phyloP scores from a whole-genome alignment of 2,888 invertebrate genomes.

The Spodoptera picta region DNA sequence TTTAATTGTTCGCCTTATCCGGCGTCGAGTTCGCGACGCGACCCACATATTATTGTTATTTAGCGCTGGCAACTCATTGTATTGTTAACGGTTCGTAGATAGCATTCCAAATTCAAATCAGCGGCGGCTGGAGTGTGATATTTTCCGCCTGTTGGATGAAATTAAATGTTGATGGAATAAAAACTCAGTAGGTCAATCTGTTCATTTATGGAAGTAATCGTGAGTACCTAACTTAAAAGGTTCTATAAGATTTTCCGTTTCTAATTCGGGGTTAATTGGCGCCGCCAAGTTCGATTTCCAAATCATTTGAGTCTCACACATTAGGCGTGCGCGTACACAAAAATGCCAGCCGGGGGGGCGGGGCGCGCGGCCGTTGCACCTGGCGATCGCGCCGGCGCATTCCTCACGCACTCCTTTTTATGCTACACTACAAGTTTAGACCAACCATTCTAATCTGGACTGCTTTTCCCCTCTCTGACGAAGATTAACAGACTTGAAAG shows the following conservation, averaged over 20 bases:
- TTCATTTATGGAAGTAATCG: conserved; percentile 38
- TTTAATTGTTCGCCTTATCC: conserved; percentile 81
- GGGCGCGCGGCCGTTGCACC: conserved; percentile 86
- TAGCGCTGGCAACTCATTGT: conserved; percentile 79
- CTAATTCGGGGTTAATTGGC: conserved; percentile 59
- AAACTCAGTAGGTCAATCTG: conserved; percentile 39
- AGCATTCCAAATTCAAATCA: conserved; percentile 70
- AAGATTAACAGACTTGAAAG: conserved; percentile 65
- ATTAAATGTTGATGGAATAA: conserved; percentile 40
- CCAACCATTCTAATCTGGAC: conserved; percentile 74
- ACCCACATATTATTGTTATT: conserved; percentile 83
- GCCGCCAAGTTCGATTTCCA: conserved; percentile 68
- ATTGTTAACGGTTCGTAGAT: conserved; percentile 78
- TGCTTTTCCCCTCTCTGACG: conserved; percentile 56
- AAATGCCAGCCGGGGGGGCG: conserved; percentile 82
- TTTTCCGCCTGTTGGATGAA: conserved; percentile 53
- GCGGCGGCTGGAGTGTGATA: conserved; percentile 65
- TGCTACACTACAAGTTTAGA: conserved; percentile 79
- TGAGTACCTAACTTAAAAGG: conserved; percentile 36
- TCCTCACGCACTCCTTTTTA: conserved; percentile 88
- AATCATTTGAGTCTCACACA: conserved; percentile 74
- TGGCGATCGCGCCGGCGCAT: conserved; percentile 83
- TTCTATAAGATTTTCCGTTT: conserved; percentile 43
- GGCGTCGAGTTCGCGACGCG: conserved; percentile 78
- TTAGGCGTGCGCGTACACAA: conserved; percentile 79